Conservation (phyloP, 2,113 vertebrate species). For the Podarcis raffonei region DNA sequence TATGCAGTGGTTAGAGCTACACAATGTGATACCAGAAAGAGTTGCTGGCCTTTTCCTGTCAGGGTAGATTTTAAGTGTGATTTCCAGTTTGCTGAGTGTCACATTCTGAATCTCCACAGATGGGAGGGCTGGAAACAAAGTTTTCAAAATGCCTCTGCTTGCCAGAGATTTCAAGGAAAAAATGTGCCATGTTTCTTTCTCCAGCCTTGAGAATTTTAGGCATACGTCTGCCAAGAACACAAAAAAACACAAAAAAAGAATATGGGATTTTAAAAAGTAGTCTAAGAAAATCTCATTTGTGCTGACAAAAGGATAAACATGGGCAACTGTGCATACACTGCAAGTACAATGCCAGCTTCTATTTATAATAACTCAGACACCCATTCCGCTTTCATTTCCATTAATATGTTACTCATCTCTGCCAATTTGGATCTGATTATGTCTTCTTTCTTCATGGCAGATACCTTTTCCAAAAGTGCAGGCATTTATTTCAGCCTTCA, state of each 20-base stretch:
- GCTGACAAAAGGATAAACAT: conserved; percentile 67
- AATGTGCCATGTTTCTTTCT: conserved; percentile 51
- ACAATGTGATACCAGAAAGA: conserved; percentile 33
- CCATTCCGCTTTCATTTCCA: conserved; percentile 60
- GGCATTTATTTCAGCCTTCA: conserved; percentile 67
- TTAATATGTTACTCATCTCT: conserved; percentile 65
- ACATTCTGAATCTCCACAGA: conserved; percentile 44
- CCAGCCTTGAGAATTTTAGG: conserved; percentile 49
- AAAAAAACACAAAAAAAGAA: conserved; percentile 58
- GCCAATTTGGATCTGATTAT: conserved; percentile 72
- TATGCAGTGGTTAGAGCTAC: conserved; percentile 13
- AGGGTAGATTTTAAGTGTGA: conserved; percentile 54
- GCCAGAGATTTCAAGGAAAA: conserved; percentile 49
- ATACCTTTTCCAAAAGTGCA: conserved; percentile 66
- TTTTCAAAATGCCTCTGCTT: conserved; percentile 34
- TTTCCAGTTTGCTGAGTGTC: conserved; percentile 58
- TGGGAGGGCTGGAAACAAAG: conserved; percentile 30
- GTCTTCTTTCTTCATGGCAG: conserved; percentile 70
- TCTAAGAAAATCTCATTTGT: conserved; percentile 60
- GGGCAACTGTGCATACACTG: conserved; percentile 38
- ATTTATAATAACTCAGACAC: conserved; percentile 61
- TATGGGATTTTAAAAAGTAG: not conserved
- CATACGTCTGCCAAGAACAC: conserved; percentile 54
- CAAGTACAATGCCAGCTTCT: conserved; percentile 61
- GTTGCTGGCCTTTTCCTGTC: conserved; percentile 50